Base-by-base conservation (phyloP, 2,888 invertebrate genomes). In the Lasius platythorax region DNA sequence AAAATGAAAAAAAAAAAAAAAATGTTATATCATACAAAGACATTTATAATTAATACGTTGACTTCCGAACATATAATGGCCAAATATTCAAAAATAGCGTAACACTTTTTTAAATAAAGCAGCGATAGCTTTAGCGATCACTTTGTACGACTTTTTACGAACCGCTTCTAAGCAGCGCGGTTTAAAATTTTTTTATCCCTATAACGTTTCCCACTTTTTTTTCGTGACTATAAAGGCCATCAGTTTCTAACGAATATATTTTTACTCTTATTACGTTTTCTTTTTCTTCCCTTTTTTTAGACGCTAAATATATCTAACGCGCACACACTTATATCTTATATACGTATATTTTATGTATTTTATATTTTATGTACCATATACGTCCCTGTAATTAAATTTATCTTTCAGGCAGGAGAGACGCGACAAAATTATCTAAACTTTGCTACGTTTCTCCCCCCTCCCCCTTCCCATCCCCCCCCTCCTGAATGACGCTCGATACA, bases 181-280 rank as follows among this genome's bases (percentile, higher is more conserved):
- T 40, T 74, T 40, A 15, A 74, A 43, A 6, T 61, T 43, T 12
- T 50, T n/a, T 61, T 28, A 30, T 61, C 30, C 30, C n/a, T 30
- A 40, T 5, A 72, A 33, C 23, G 6, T 37, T 56, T 58, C 18
- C 28, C 23, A 50, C 6, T 50, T 8, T 50, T 50, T 50, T 50
- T 4, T 23, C 23, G 50, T 4, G 50, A 50, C 50, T 40, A 40
- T 73, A 73, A 73, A 18, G 58, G 28, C 37, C 28, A 23, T 40
- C 58, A 40, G 15, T 18, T 40, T 23, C 18, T 73, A 56, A 73
- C 53, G 37, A 72, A 56, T 37, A 56, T 37, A 23, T 73, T 73
- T 72, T 73, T 56, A 58, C 23, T 56, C 72, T 33, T 23, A 23
- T n/a, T 50, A 5, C 37, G 72, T 3, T 11, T 33, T 28, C n/a